phyloP scores from a whole-genome alignment of 2,113 vertebrate species.

The Gorsachius goisagi region DNA sequence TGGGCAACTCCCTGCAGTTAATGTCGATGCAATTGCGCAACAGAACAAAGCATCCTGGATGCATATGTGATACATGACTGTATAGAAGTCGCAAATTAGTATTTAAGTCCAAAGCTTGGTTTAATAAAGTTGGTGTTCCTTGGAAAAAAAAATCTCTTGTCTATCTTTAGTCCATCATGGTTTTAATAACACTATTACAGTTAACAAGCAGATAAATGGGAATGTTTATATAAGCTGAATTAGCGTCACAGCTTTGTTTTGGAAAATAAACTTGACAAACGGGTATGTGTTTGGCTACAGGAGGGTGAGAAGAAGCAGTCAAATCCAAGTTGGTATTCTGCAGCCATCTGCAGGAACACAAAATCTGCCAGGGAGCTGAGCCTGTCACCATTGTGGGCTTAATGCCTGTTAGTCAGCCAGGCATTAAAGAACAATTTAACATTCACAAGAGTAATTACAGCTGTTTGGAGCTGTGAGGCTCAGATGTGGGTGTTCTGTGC shows the following conservation, averaged over 20 bases:
- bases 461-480: neutral
- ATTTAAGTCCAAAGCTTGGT: neutral
- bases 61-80: neutral
- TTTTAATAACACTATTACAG: neutral
- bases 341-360: neutral
- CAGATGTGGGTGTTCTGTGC: neutral
- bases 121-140: slow-evolving; percentile 23
- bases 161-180: neutral
- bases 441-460: neutral
- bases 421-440: neutral
- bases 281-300: neutral
- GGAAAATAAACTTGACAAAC: neutral
- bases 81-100: neutral
- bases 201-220: neutral
- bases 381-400: neutral
- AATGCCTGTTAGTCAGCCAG: neutral
- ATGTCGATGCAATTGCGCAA: neutral
- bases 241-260: neutral
- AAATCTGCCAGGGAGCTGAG: neutral
- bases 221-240: fast-evolving
- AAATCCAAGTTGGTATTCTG: neutral
- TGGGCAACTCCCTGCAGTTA: neutral
- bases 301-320: neutral
- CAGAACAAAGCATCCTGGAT: neutral
- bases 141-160: neutral